Conservation (phyloP, 2,888 invertebrate genomes). For the Drepanosiphum platanoidis region DNA sequence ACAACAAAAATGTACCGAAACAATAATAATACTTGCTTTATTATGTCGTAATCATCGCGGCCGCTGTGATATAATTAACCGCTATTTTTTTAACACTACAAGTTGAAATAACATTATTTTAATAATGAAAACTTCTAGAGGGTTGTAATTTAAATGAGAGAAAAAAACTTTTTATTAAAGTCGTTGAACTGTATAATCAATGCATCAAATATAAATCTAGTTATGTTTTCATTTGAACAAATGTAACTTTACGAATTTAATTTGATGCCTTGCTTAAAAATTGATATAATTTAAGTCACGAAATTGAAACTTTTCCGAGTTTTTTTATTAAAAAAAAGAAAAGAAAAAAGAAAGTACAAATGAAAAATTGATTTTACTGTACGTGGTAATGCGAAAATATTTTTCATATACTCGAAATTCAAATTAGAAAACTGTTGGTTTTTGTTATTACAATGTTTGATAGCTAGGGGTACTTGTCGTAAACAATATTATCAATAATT, state of each 20-base stretch:
- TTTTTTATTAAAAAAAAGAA: not conserved
- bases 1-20: not conserved
- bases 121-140: no score
- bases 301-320: not conserved
- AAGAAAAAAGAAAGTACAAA: not conserved
- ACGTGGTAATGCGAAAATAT: not conserved
- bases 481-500: not conserved
- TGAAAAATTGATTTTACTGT: not conserved
- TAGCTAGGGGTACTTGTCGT: no score
- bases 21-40: not conserved
- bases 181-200: not conserved
- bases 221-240: not conserved
- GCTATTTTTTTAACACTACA: no score
- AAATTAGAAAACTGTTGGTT: not conserved
- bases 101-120: no score
- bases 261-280: not conserved
- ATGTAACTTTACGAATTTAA: not conserved
- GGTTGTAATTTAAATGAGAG: not conserved
- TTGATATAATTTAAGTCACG: not conserved
- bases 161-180: not conserved
- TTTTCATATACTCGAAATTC: not conserved
- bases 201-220: not conserved
- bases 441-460: not conserved
- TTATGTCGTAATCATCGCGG: not conserved
- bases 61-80: no score